Conservation (phyloP, 2,113 vertebrate species). For the Deroptyus accipitrinus region DNA sequence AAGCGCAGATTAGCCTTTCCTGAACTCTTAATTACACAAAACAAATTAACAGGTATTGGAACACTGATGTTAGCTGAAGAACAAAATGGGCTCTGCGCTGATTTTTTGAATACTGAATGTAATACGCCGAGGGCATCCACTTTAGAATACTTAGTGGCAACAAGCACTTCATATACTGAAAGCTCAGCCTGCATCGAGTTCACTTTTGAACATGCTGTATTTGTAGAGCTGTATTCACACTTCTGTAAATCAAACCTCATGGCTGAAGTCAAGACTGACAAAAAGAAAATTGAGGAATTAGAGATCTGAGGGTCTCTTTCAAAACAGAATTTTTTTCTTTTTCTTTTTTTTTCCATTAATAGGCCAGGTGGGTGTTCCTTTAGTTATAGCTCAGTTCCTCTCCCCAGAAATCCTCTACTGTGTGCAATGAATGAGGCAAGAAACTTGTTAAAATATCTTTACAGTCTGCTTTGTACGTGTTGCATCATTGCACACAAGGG, state of each 20-base stretch:
- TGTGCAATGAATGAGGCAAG: not conserved
- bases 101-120: not conserved
- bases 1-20: not conserved
- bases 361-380: not conserved
- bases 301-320: not conserved
- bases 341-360: not conserved
- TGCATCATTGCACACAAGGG: not conserved
- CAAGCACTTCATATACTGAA: not conserved
- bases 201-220: not conserved
- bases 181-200: not conserved
- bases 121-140: not conserved
- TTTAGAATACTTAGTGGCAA: not conserved
- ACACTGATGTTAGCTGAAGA: not conserved
- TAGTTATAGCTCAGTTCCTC: not conserved
- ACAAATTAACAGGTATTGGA: not conserved
- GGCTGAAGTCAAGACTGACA: not conserved
- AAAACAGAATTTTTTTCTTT: not conserved
- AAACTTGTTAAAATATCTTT: not conserved
- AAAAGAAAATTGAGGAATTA: not conserved
- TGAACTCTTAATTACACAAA: not conserved
- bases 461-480: not conserved
- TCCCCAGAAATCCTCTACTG: not conserved
- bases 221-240: not conserved
- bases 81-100: not conserved
- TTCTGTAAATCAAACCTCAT: not conserved